Evolutionary conservation across 2,797 vertebrate species (phyloP).

Genomic region (Tokudaia tokunoshimensis): DNA sequence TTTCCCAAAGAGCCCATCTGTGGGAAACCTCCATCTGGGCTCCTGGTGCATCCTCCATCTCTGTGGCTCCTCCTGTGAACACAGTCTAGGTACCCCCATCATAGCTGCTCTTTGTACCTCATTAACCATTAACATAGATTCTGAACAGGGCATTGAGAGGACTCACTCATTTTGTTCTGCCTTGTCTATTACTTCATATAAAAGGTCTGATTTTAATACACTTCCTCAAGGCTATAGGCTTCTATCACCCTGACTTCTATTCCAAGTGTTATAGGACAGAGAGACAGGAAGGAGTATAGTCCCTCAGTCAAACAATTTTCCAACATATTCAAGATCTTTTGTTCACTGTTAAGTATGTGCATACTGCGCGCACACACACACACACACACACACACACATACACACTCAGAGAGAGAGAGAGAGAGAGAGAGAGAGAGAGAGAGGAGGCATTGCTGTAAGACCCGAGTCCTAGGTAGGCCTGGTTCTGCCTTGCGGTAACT

Average conservation of each 20-base stretch:
- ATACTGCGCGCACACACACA: no score
- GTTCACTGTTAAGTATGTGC: background rate
- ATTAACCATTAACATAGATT: background rate
- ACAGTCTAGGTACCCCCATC: background rate
- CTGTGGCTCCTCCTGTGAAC: background rate
- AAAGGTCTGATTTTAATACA: background rate
- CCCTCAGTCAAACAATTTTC: background rate
- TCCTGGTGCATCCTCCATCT: background rate
- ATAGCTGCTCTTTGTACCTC: background rate
- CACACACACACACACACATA: background rate
- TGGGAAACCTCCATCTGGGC: background rate
- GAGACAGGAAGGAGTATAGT: background rate
- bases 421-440: background rate
- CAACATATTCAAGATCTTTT: background rate
- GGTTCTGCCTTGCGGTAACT: background rate
- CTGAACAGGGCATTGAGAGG: background rate
- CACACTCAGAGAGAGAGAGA: background rate
- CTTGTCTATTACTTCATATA: background rate
- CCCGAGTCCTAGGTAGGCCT: background rate
- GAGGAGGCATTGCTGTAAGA: background rate
- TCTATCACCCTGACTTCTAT: background rate
- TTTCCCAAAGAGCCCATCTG: background rate
- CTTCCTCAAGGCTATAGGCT: background rate
- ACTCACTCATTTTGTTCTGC: background rate
- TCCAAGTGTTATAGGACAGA: background rate